A percentile compares a stretch with the other conserved stretches of the same genome.
phyloP scores from a whole-genome alignment of 2,113 vertebrate genomes.

The Gnathonemus longibarbis region DNA sequence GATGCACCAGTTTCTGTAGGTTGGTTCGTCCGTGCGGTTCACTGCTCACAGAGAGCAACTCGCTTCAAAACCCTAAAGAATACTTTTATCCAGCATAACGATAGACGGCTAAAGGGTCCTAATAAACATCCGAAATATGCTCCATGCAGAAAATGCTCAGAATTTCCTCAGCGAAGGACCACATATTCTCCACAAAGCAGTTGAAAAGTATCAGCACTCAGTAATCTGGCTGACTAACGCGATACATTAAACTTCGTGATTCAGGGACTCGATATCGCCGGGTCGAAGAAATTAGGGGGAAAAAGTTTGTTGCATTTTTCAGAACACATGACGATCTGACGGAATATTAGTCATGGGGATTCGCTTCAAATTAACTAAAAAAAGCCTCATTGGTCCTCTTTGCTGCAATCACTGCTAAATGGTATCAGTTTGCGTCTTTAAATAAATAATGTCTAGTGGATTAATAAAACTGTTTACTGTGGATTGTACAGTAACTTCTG shows the following conservation, averaged over 20 bases:
- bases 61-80: conserved; percentile 38
- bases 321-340: too few relatives aligned
- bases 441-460: neutral
- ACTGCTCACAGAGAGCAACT: neutral
- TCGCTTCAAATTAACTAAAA: neutral
- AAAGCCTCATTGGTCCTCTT: neutral
- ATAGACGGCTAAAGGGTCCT: conserved; percentile 6
- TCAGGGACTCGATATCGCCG: neutral
- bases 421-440: neutral
- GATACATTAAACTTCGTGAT: neutral
- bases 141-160: too few relatives aligned
- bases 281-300: neutral
- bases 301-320: too few relatives aligned
- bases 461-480: neutral
- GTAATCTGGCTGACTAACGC: neutral
- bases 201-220: neutral
- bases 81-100: conserved; percentile 35
- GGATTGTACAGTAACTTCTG: neutral
- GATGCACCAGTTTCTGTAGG: neutral
- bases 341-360: neutral
- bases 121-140: neutral
- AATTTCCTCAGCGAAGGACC: neutral
- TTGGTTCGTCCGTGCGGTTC: neutral
- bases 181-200: neutral
- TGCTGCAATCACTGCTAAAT: neutral